phyloP scores from a whole-genome alignment of 2,888 invertebrate genomes.

The Megastigmus dorsalis region DNA sequence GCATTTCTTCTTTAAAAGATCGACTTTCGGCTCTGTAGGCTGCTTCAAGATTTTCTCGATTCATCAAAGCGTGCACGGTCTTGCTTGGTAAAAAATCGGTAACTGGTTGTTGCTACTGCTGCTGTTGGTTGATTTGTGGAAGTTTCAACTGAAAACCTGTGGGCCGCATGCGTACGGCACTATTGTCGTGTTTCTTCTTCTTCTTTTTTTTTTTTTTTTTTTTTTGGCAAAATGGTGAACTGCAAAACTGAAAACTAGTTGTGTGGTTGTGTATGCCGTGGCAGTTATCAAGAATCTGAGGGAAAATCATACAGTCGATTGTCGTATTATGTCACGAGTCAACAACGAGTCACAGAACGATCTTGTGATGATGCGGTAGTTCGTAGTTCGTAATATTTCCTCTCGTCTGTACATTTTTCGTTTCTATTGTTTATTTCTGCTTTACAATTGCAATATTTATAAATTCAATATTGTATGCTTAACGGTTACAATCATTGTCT shows the following conservation, averaged over 20 bases:
- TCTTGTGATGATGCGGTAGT: conserved; percentile 52
- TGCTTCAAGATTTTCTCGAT: conserved; percentile 55
- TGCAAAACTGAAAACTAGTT: conserved; percentile 52
- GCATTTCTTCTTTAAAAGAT: conserved; percentile 43
- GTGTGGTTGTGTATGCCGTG: conserved; percentile 42
- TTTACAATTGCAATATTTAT: conserved; percentile 47
- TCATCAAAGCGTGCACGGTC: conserved; percentile 54
- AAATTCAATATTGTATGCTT: conserved; percentile 52
- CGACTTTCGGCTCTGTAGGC: conserved; percentile 54
- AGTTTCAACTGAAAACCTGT: conserved; percentile 52
- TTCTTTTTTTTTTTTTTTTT: no score
- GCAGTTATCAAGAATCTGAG: conserved; percentile 50
- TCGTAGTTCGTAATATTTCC: conserved; percentile 47
- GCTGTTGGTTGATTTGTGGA: background rate
- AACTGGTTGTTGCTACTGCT: conserved; percentile 1
- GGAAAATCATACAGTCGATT: conserved; percentile 55
- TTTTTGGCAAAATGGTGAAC: conserved; percentile 28
- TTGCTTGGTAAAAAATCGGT: conserved; percentile 26
- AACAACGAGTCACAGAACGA: conserved; percentile 56
- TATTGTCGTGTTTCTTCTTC: conserved; percentile 50
- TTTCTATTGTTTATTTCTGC: conserved; percentile 50
- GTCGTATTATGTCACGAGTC: conserved; percentile 55
- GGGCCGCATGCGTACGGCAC: conserved; percentile 38
- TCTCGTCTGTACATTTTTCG: conserved; percentile 51
- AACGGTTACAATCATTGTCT: conserved; percentile 50